phyloP scores from a whole-genome alignment of 2,113 vertebrate genomes.

The Cyanistes caeruleus region DNA sequence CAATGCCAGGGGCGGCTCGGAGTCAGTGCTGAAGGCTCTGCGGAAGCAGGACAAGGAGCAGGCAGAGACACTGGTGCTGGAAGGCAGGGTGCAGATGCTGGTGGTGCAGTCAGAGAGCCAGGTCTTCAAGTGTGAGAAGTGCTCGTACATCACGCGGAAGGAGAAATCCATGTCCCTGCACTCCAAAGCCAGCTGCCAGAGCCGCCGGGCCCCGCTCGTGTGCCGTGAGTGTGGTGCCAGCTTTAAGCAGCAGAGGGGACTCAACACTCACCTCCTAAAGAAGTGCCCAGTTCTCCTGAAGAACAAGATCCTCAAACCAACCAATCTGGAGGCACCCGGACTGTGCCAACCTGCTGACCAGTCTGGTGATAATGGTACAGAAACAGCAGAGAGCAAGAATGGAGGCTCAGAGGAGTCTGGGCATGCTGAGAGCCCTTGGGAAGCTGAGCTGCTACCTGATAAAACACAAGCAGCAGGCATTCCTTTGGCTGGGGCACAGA shows the following conservation, averaged over 20 bases:
- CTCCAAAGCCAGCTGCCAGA: slow-evolving; percentile 77
- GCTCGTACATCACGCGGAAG: slow-evolving; percentile 83
- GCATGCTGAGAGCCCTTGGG: background rate
- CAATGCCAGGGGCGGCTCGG: slow-evolving; percentile 2
- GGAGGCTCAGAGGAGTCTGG: background rate
- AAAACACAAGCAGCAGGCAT: background rate
- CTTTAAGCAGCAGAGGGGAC: slow-evolving; percentile 89
- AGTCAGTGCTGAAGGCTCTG: slow-evolving; percentile 78
- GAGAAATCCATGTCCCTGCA: slow-evolving; percentile 82
- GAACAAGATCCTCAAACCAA: slow-evolving; percentile 58
- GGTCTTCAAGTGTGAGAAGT: slow-evolving; percentile 81
- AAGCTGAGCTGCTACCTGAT: background rate
- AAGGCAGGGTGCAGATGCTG: slow-evolving; percentile 92
- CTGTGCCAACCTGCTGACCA: background rate
- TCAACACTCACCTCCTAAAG: slow-evolving; percentile 84
- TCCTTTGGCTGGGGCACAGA: background rate
- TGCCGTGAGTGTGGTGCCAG: slow-evolving; percentile 82
- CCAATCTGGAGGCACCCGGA: background rate
- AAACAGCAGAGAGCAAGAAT: background rate
- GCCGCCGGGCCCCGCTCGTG: slow-evolving; percentile 68
- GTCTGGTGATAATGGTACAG: background rate
- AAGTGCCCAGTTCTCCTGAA: slow-evolving; percentile 81
- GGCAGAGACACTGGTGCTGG: slow-evolving; percentile 86
- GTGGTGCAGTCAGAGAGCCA: slow-evolving; percentile 80
- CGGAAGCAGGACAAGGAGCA: slow-evolving; percentile 90